These are phyloP conservation scores for Carollia perspicillata DNA, from an alignment of 2,113 vertebrate species.

Conservation along the genomic window DNA sequence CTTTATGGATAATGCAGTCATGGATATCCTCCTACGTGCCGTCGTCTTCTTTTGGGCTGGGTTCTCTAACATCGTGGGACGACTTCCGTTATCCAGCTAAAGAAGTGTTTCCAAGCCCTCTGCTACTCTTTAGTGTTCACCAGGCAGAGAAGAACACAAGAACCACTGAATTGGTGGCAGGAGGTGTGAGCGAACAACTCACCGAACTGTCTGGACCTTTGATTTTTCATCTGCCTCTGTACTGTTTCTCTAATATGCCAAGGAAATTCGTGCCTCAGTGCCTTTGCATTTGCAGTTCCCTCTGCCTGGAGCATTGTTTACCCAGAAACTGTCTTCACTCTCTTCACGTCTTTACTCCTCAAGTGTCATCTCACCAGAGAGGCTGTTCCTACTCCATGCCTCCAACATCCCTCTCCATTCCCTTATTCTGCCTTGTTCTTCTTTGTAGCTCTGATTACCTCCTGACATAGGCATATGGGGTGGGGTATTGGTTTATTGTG, in stretches of 20 bases:
- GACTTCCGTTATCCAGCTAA: neutral
- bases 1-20: neutral
- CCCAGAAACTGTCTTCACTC: neutral
- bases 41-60: neutral
- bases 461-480: neutral
- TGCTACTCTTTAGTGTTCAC: neutral
- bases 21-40: neutral
- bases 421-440: neutral
- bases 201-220: neutral
- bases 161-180: neutral
- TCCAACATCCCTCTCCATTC: too few relatives aligned
- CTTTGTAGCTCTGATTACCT: neutral
- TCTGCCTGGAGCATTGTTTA: neutral
- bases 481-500: neutral
- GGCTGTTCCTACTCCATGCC: neutral
- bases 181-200: neutral
- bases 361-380: neutral
- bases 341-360: neutral
- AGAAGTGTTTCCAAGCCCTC: neutral
- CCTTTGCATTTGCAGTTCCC: neutral
- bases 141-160: neutral
- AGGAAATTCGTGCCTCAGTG: neutral
- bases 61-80: neutral
- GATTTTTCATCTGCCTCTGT: neutral
- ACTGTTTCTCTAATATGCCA: neutral